These are phyloP conservation scores for Sylvia atricapilla DNA, from an alignment of 2,113 vertebrate genomes.

Conservation along the genomic window DNA sequence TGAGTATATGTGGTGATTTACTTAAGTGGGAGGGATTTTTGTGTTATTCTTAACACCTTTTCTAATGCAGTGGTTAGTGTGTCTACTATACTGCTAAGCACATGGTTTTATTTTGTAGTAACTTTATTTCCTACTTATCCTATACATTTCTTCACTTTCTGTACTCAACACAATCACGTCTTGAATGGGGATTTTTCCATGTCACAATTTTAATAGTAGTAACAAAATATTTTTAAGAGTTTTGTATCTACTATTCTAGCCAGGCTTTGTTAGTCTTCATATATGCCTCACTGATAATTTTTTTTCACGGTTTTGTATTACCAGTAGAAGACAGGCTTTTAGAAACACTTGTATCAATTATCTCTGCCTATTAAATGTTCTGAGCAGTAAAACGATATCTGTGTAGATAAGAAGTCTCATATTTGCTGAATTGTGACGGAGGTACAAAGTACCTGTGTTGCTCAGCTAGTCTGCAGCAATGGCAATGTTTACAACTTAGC, in stretches of 20 bases:
- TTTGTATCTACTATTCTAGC: neutral
- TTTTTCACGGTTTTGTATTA: neutral
- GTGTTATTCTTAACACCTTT: neutral
- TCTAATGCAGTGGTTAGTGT: neutral
- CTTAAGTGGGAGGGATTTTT: rapidly evolving
- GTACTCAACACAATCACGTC: neutral
- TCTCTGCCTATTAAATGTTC: neutral
- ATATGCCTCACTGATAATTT: neutral
- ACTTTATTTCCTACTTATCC: neutral
- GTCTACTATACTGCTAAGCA: neutral
- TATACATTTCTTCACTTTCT: neutral
- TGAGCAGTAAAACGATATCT: neutral
- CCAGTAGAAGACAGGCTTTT: neutral
- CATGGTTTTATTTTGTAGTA: neutral
- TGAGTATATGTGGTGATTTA: neutral
- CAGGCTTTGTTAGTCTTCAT: neutral
- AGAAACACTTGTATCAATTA: neutral
- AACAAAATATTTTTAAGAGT: neutral
- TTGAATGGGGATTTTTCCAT: neutral
- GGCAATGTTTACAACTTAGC: neutral
- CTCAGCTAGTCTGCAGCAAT: neutral
- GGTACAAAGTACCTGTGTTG: neutral
- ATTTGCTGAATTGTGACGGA: neutral
- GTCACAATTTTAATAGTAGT: neutral
- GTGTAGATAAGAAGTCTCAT: neutral